These are phyloP conservation scores for Stenopsyche tienmushanensis DNA, from an alignment of 1,140 invertebrate genomes.

Conservation along the genomic window DNA sequence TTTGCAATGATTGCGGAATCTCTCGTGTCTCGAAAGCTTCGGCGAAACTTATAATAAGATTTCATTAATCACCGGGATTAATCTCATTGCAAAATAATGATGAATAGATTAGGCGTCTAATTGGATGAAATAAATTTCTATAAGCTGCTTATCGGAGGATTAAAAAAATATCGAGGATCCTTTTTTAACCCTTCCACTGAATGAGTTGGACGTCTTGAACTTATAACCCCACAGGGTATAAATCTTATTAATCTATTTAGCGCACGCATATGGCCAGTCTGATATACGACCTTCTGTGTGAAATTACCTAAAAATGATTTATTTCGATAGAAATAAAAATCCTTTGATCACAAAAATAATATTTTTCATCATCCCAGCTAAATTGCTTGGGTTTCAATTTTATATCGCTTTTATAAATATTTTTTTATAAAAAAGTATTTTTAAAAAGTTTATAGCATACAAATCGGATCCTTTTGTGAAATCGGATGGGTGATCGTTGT, in stretches of 20 bases:
- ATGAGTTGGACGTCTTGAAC: slow-evolving; percentile 7
- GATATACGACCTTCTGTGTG: background rate
- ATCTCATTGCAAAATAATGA: background rate
- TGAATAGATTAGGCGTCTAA: too few species aligned
- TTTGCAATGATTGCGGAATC: background rate
- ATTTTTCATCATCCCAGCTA: too few species aligned
- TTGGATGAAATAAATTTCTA: too few species aligned
- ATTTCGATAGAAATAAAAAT: slow-evolving; percentile 9
- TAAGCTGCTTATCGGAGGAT: too few species aligned
- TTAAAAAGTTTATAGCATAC: too few species aligned
- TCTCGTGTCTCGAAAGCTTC: background rate
- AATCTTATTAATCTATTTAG: slow-evolving; percentile 25
- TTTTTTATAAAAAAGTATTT: too few species aligned
- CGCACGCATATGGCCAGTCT: background rate
- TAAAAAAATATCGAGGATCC: slow-evolving; percentile 4
- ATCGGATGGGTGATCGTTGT: too few species aligned
- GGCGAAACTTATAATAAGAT: slow-evolving; percentile 5
- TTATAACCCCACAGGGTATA: slow-evolving; percentile 13
- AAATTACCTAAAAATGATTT: slow-evolving; percentile 18
- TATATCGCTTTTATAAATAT: too few species aligned
- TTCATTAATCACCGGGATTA: background rate
- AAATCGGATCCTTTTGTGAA: too few species aligned
- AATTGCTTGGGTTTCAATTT: too few species aligned
- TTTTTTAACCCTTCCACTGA: slow-evolving; percentile 3
- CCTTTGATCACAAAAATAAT: too few species aligned